Base-by-base conservation (phyloP, 2,797 vertebrate genomes). In the Ispidina picta region DNA sequence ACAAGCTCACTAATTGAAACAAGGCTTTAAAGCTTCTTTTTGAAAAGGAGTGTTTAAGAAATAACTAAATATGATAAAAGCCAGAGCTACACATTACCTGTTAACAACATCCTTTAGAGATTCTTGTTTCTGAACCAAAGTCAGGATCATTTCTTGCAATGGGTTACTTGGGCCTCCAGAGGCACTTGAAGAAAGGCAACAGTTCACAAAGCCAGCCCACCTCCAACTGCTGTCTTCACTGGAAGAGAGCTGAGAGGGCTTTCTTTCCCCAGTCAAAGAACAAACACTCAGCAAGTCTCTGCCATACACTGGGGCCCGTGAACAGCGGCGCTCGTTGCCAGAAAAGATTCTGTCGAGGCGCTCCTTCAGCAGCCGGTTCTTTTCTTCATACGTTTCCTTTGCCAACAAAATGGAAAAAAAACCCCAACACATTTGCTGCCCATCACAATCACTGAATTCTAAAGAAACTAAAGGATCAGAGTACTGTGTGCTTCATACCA, bases 321-420 rank as follows among this genome's bases (percentile, higher is more conserved):
- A 96, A 63, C 99, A 99, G 46, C 98, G 99, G 2, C 98, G 98
- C 78, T 99, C 98, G 1, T 99, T 99, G 54, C 98, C 97, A 2
- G 77, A 65, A 69, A 98, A 98, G 41, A 99, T 97, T 31, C 98
- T 97, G 82, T 98, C 97, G 90, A 99, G 97, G 3, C 98, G 98
- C 90, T 99, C 99, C 93, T 98, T 99, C 56, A 98, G 64, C 72
- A 98, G 98, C 25, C 98, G 97, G 63, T 89, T 97, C 96, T 98
- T 98, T 91, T 99, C 99, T 90, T 98, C 98, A 0, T 95, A 98
- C 0, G 98, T 97, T 89, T 98, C 98, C 98, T 99, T 95, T n/a
- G 72, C 37, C 83, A 84, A 88, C 48, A 79, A 39, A 77, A 79
- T 82, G 15, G 37, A 55, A 25, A 80, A 49, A 51, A 28, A 15